These are phyloP conservation scores for Halcyon chelicuti DNA, from an alignment of 2,797 vertebrate species.

Conservation along the genomic window DNA sequence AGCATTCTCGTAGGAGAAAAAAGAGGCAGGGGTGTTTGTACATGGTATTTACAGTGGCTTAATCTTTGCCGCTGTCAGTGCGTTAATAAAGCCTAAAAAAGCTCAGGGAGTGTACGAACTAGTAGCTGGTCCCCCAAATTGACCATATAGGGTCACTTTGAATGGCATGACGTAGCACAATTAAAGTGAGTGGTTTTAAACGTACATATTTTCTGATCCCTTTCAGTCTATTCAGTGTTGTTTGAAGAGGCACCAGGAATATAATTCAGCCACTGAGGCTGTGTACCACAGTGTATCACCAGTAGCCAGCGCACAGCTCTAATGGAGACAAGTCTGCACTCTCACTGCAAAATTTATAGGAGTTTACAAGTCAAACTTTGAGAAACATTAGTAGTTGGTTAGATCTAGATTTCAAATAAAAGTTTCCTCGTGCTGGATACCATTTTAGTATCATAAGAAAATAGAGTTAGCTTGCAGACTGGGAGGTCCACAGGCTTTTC, in stretches of 20 bases:
- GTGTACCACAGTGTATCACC: neutral
- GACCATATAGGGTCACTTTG: neutral
- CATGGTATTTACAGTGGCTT: neutral
- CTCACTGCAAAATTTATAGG: neutral
- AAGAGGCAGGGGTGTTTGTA: neutral
- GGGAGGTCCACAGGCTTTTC: neutral
- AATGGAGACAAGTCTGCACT: neutral
- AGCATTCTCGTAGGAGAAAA: neutral
- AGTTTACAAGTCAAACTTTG: neutral
- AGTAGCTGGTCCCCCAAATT: neutral
- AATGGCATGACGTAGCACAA: neutral
- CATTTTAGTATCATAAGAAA: neutral
- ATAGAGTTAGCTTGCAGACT: neutral
- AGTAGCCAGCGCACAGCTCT: fast-evolving
- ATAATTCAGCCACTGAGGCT: neutral
- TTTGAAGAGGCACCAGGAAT: neutral
- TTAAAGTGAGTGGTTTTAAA: neutral
- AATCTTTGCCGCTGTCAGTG: neutral
- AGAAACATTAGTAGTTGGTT: neutral
- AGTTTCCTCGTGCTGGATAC: neutral
- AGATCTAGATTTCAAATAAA: neutral
- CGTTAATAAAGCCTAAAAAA: neutral
- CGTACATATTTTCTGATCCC: neutral
- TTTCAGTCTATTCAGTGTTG: neutral
- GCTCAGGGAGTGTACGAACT: neutral